phyloP scores from a whole-genome alignment of 2,797 vertebrate genomes.

The Hylomyscus alleni region DNA sequence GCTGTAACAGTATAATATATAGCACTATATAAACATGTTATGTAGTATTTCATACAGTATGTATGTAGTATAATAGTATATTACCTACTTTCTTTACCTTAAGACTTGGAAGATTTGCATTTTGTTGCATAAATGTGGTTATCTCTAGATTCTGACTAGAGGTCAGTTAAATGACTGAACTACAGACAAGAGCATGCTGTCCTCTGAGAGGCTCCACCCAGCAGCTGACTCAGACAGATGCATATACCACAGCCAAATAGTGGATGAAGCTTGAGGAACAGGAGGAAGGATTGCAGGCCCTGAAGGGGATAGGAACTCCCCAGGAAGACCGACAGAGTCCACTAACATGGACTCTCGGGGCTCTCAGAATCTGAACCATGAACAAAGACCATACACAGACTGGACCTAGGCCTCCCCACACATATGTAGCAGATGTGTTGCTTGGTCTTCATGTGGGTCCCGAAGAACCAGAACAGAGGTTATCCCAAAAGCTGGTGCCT shows the following conservation, averaged over 20 bases:
- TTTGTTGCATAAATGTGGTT: not conserved
- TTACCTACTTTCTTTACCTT: not conserved
- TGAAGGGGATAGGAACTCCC: not conserved
- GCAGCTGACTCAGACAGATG: not conserved
- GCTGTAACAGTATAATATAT: not conserved
- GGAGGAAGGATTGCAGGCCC: not conserved
- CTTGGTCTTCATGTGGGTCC: not conserved
- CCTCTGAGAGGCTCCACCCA: not conserved
- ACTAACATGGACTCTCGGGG: not conserved
- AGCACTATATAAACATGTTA: not conserved
- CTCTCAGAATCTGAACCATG: no score
- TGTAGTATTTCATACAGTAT: not conserved
- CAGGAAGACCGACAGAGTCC: not conserved
- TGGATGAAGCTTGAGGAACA: not conserved
- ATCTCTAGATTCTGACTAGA: not conserved
- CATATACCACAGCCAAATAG: not conserved
- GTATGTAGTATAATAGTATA: not conserved
- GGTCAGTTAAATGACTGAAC: not conserved
- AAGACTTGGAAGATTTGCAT: conserved; percentile 29
- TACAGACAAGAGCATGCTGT: not conserved
- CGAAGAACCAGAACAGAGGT: not conserved
- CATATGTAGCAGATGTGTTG: not conserved
- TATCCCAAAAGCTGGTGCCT: not conserved
- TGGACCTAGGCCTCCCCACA: not conserved
- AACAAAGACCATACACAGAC: no score